phyloP scores from a whole-genome alignment of 2,797 vertebrate species.

The Bovichtus diacanthus region DNA sequence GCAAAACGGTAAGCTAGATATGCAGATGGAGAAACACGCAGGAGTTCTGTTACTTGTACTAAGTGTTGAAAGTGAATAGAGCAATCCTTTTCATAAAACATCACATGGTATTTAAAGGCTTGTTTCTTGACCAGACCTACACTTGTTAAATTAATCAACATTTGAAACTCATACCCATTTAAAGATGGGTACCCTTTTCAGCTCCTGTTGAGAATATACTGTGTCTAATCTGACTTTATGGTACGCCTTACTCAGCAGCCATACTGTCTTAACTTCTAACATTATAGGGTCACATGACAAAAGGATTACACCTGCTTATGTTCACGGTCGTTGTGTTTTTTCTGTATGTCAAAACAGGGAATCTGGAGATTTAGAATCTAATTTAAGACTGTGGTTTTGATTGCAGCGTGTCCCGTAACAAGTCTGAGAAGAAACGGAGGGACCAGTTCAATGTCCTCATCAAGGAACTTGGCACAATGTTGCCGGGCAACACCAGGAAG shows the following conservation, averaged over 20 bases:
- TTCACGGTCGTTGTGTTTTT: background rate
- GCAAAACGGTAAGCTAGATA: slow-evolving; percentile 90
- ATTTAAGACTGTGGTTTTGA: slow-evolving; percentile 7
- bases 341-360: background rate
- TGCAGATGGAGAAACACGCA: background rate
- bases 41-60: background rate
- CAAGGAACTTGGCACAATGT: slow-evolving; percentile 98
- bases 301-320: background rate
- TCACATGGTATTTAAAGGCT: background rate
- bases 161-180: background rate
- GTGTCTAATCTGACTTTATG: background rate
- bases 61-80: background rate
- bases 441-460: slow-evolving; percentile 99
- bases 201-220: background rate
- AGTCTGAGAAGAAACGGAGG: slow-evolving; percentile 98
- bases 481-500: slow-evolving; percentile 96
- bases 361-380: background rate
- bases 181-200: background rate
- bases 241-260: background rate
- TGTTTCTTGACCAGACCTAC: background rate
- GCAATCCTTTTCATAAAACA: background rate
- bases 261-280: background rate
- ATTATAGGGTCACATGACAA: background rate
- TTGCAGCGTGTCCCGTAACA: slow-evolving; percentile 95
- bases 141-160: background rate